Evolutionary conservation across 2,113 vertebrate genomes (phyloP).

Genomic region (Pristiophorus japonicus): DNA sequence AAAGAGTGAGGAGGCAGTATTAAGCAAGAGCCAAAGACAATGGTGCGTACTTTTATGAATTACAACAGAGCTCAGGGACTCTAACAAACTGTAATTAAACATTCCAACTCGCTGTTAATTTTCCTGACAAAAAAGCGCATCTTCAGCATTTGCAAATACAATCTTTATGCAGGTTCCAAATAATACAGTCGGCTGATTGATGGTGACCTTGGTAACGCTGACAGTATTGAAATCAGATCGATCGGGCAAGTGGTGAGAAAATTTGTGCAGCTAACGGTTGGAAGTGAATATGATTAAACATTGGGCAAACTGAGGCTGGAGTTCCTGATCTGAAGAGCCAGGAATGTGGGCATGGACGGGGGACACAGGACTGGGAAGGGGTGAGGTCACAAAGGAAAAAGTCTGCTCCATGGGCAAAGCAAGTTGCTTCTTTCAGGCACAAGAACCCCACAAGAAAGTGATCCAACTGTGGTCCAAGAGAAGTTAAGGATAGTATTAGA

Average conservation of each 20-base stretch:
- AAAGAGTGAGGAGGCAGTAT: neutral
- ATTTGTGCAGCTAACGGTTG: neutral
- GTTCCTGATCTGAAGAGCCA: neutral
- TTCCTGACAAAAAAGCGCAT: conserved; percentile 32
- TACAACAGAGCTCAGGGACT: conserved; percentile 24
- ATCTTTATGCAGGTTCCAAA: conserved; percentile 30
- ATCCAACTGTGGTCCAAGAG: too few species aligned
- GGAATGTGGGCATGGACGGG: neutral
- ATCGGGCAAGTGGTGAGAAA: neutral
- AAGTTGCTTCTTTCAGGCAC: too few species aligned
- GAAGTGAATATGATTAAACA: conserved; percentile 12
- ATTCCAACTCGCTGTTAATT: conserved; percentile 32
- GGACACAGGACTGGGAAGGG: neutral
- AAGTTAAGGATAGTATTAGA: too few species aligned
- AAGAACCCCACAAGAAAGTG: too few species aligned
- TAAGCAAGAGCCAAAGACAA: conserved; percentile 1
- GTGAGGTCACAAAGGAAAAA: neutral
- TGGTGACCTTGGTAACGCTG: conserved; percentile 30
- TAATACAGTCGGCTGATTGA: conserved; percentile 28
- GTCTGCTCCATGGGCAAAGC: neutral
- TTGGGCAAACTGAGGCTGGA: neutral
- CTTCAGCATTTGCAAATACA: conserved; percentile 34
- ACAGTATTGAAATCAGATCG: conserved; percentile 32
- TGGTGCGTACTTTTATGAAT: conserved; percentile 19
- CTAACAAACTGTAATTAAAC: conserved; percentile 36